Evolutionary conservation across 2,888 invertebrate genomes (phyloP), one percentile per base, ranked within the genome.

Genomic region (Xestia rhomboidea): DNA sequence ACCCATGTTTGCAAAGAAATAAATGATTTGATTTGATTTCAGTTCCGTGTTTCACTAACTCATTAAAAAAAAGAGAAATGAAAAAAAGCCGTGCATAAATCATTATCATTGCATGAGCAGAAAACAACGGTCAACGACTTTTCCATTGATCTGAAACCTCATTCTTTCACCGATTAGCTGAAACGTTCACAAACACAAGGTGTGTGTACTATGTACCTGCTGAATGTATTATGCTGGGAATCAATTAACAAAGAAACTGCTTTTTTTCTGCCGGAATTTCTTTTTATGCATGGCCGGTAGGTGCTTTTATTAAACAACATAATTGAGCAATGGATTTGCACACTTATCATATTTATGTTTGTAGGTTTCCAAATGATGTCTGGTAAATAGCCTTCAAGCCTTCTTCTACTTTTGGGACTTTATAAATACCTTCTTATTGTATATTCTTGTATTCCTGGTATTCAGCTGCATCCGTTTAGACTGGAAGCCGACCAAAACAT

Each of bases 71-170:
- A 54, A 66, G 13, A 24, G 10, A 46, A 8, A 54, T 4, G 24
- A 15, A 24, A 18, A 44, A 34, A 54, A 24, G 18, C 3, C 41
- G 2, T 21, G 49, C 51, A 30, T 18, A 8, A 34, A 51, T 24
- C 7, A 74, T 74, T 44, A 51, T 30, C 30, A 44, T 34, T 73
- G 49, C 24, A 63, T 21, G n/a, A 63, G 30, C 7, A n/a, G 13
- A 41, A 62, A 62, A 15, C 51, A 51, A 30, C 13, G 73, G 49
- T 75, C 62, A 30, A 62, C 27, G 24, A 30, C 30, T 51, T 63
- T 49, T 8, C 21, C 62, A 63, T 49, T 51, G 75, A 63, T 54
- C 51, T 64, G 51, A 30, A 51, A 75, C 51, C 49, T n/a, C 30
- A 63, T 73, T 73, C 21, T 63, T 41, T 73, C n/a, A 34, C n/a